phyloP scores from a whole-genome alignment of 2,888 invertebrate species.

The Leptarthrus brevirostris region DNA sequence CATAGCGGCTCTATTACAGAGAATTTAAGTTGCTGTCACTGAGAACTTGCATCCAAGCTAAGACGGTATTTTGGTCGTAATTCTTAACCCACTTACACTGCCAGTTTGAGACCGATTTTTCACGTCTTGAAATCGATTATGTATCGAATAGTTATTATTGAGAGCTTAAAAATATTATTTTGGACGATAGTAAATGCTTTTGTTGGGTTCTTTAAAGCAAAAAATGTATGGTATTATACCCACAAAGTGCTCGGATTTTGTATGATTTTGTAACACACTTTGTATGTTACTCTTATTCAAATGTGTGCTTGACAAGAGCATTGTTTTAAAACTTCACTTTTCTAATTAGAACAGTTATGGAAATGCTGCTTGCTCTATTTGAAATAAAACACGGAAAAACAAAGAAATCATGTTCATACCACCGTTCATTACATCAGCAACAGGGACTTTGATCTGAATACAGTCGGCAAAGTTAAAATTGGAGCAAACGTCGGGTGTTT shows the following conservation, averaged over 20 bases:
- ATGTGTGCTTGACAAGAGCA: constrained; percentile 15
- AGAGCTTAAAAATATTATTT: constrained; percentile 1
- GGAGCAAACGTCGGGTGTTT: neutral
- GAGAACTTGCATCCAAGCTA: too few species aligned
- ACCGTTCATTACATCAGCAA: neutral
- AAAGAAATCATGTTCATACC: neutral
- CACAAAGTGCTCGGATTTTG: neutral
- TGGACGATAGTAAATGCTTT: neutral
- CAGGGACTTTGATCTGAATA: constrained; percentile 22
- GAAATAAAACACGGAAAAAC: constrained; percentile 18
- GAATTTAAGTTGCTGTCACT: too few species aligned
- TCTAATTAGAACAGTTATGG: neutral
- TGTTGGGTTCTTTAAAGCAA: too few species aligned
- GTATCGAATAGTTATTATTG: constrained; percentile 11
- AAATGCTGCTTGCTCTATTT: neutral
- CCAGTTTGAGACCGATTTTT: neutral
- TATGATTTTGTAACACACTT: neutral
- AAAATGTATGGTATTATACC: too few species aligned
- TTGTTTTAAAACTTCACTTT: constrained; percentile 8
- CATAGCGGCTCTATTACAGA: constrained; percentile 9
- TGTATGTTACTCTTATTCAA: neutral
- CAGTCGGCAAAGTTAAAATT: neutral
- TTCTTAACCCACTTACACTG: constrained; percentile 33
- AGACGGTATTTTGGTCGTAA: constrained; percentile 11
- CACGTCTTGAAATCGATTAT: constrained; percentile 14